Evolutionary conservation across 2,113 vertebrate species (phyloP).

Genomic region (Polyodon spathula): DNA sequence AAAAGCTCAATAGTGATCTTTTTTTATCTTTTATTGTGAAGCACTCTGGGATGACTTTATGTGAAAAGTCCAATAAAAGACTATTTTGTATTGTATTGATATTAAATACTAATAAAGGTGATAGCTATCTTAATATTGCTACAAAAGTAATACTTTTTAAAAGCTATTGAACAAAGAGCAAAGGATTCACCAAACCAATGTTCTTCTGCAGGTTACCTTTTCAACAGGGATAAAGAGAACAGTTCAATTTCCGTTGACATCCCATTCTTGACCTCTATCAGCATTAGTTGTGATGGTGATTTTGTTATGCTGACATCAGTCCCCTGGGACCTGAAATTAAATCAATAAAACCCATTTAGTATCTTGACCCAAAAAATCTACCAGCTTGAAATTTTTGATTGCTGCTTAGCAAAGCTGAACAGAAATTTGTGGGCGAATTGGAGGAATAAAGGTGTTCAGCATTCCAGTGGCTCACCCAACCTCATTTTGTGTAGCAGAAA

Average conservation of each 20-base stretch:
- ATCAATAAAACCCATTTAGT: not conserved
- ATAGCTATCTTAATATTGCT: no score
- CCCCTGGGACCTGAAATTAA: not conserved
- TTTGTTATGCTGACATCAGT: not conserved
- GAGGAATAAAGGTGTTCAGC: not conserved
- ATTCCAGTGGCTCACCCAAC: not conserved
- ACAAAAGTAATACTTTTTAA: no score
- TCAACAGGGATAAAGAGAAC: no score
- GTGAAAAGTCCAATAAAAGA: no score
- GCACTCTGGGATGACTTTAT: no score
- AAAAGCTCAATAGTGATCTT: no score
- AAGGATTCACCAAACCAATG: no score
- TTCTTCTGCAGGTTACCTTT: no score
- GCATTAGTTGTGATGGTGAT: not conserved
- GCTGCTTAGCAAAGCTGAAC: not conserved
- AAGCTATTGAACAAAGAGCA: no score
- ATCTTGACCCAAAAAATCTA: not conserved
- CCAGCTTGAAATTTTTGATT: not conserved
- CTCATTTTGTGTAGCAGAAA: not conserved
- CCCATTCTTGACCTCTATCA: not conserved
- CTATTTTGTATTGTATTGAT: no score
- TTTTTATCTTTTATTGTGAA: no score
- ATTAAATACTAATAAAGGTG: no score
- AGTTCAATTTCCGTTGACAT: not conserved
- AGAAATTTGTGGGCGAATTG: not conserved